phyloP scores from a whole-genome alignment of 2,888 invertebrate genomes.

The Orgyia antiqua region DNA sequence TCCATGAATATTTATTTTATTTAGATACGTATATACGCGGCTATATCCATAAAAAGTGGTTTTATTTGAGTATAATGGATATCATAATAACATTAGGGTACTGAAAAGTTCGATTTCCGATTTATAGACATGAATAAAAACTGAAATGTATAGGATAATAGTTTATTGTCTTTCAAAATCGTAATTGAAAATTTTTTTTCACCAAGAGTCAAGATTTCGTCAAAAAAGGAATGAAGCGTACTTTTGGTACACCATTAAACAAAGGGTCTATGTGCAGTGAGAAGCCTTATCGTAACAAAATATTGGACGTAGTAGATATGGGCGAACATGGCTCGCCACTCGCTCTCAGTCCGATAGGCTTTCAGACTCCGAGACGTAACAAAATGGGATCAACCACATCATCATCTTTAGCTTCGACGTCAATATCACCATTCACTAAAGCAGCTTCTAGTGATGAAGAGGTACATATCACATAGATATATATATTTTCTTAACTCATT shows the following conservation, averaged over 20 bases:
- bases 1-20: too few species aligned
- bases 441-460: slow-evolving; percentile 60
- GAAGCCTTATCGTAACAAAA: slow-evolving; percentile 58
- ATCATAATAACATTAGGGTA: too few species aligned
- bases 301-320: slow-evolving; percentile 58
- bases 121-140: too few species aligned
- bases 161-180: too few species aligned
- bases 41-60: too few species aligned
- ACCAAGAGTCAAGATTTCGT: slow-evolving; percentile 52
- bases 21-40: too few species aligned
- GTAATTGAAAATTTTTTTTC: too few species aligned
- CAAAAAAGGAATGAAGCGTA: slow-evolving; percentile 61
- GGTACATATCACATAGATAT: slow-evolving; percentile 36
- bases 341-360: slow-evolving; percentile 62
- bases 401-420: slow-evolving; percentile 49
- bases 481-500: too few species aligned
- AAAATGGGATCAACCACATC: slow-evolving; percentile 40
- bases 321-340: too few species aligned
- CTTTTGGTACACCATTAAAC: slow-evolving; percentile 61
- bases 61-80: too few species aligned
- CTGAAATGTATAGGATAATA: too few species aligned
- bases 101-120: too few species aligned
- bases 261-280: slow-evolving; percentile 26
- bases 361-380: slow-evolving; percentile 47
- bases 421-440: slow-evolving; percentile 61